Conservation (phyloP, 23 tunicate genomes). For the Trididemnum miniatum region DNA sequence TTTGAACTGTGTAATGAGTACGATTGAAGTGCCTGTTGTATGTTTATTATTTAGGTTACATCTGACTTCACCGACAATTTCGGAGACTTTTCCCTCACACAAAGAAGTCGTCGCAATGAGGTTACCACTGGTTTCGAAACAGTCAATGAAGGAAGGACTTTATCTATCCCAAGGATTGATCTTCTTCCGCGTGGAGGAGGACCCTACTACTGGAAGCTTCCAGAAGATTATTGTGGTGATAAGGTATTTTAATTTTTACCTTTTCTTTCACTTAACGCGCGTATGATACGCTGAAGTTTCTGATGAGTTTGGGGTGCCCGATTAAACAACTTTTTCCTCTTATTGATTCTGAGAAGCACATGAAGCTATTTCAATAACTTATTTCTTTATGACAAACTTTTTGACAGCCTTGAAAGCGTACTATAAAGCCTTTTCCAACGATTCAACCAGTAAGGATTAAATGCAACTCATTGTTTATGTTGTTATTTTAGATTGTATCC, state of each 20-base stretch:
- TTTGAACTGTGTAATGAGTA: no score
- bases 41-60: neutral
- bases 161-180: constrained; percentile 49
- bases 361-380: no score
- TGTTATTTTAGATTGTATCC: constrained; percentile 63
- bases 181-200: constrained; percentile 39
- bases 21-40: neutral
- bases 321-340: no score
- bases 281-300: no score
- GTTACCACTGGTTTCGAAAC: constrained; percentile 33
- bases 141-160: neutral
- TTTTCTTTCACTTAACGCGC: no score
- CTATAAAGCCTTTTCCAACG: no score
- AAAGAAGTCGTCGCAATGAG: constrained; percentile 21
- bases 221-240: constrained; percentile 84
- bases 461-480: no score
- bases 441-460: no score
- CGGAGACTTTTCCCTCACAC: constrained; percentile 61
- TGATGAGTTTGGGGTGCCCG: no score
- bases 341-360: no score
- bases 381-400: no score
- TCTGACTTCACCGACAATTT: constrained; percentile 34
- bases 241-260: constrained; percentile 78
- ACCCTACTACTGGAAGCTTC: constrained; percentile 78
- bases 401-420: no score